Conservation (phyloP, 2,888 invertebrate species). For the Brachycybe producta region DNA sequence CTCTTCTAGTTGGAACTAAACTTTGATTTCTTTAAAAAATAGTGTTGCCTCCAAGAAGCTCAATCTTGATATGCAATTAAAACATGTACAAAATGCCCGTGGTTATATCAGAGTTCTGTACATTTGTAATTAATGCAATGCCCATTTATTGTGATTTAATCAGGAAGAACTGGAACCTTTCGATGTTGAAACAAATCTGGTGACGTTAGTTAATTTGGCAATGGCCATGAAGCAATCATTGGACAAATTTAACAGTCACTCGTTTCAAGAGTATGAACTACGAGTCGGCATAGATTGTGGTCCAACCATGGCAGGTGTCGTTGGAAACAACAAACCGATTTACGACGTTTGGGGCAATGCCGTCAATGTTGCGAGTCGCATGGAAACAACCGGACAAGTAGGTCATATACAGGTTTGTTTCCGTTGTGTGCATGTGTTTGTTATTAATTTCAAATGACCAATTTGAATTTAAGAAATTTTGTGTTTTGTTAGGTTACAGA, state of each 20-base stretch:
- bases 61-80: neutral
- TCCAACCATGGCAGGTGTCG: conserved; percentile 83
- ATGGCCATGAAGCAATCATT: conserved; percentile 54
- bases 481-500: conserved; percentile 34
- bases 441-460: neutral
- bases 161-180: conserved; percentile 17
- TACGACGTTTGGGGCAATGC: conserved; percentile 97
- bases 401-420: conserved; percentile 56
- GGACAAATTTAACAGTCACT: conserved; percentile 44
- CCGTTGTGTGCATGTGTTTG: neutral
- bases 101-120: neutral
- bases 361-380: conserved; percentile 89
- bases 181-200: conserved; percentile 30
- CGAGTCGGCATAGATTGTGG: conserved; percentile 70
- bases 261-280: conserved; percentile 49
- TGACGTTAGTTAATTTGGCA: conserved; percentile 54
- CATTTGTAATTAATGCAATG: neutral
- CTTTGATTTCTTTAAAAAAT: too few species aligned
- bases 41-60: too few species aligned
- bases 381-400: conserved; percentile 80
- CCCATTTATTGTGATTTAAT: neutral
- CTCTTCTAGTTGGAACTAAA: too few species aligned
- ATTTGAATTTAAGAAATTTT: neutral
- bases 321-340: conserved; percentile 82
- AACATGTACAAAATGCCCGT: neutral